Evolutionary conservation across 2,888 invertebrate genomes (phyloP).

Genomic region (Rhagonycha fulva): DNA sequence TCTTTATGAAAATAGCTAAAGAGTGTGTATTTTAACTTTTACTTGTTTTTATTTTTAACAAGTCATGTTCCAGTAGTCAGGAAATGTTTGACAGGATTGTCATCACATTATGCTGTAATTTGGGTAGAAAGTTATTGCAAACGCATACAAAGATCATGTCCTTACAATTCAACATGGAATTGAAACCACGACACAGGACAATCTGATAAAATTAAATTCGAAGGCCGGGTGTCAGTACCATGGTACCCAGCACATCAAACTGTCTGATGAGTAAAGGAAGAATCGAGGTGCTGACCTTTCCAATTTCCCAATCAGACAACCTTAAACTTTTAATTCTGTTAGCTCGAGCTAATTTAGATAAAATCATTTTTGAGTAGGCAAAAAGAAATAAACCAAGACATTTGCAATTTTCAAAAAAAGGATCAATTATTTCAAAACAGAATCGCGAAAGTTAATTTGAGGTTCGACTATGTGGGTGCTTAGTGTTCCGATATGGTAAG

Average conservation of each 20-base stretch:
- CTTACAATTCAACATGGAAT: no score
- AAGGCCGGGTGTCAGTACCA: no score
- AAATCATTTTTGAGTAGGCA: neutral
- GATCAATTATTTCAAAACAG: neutral
- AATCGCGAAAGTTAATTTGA: neutral
- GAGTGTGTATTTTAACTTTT: neutral
- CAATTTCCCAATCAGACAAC: neutral
- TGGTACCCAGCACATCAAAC: neutral
- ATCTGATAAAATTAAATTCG: no score
- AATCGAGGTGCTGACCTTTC: neutral
- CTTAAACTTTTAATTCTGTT: neutral
- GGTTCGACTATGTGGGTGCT: neutral
- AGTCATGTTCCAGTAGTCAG: neutral
- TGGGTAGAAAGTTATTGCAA: neutral
- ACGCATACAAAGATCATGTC: no score
- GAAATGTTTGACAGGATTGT: neutral
- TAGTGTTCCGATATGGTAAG: neutral
- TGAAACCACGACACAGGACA: no score
- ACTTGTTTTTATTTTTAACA: neutral
- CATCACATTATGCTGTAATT: neutral
- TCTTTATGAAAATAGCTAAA: neutral
- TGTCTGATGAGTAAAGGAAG: neutral
- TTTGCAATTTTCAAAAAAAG: neutral
- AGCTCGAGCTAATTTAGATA: neutral
- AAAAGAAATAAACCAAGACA: neutral